Evolutionary conservation across 2,113 vertebrate genomes (phyloP), one percentile per base, ranked within the genome.

Genomic region (Brevimyrus niger): DNA sequence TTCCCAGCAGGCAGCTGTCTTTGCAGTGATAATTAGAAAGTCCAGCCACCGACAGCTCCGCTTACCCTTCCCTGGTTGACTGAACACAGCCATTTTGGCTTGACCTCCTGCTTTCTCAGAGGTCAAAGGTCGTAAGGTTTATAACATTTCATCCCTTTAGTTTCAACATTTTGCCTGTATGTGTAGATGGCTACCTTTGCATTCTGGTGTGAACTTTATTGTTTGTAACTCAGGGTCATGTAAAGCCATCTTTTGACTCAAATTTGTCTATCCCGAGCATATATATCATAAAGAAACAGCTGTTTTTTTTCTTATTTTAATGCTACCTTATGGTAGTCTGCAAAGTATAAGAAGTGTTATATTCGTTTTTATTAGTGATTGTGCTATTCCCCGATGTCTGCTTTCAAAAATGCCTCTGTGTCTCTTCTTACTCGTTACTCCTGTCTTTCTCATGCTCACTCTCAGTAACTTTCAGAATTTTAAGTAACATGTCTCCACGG

Each of bases 1-100:
- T 19, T 51, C 27, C 46, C 46, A 48, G 46, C 46, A 50, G 65
- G 61, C 87, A 88, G 61, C 87, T 88, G 87, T 65, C 27, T 80
- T 76, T 65, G 47, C 19, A 21, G n/a, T 35, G 61, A 50, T 88
- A 88, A 88, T 88, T 88, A 88, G 65, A 88, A 88, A 88, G 87
- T 7, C 87, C 44, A 65, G n/a, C 47, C 7, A 38, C 27, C 17
- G 47, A 47, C 73, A 42, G 35, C 61, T 76, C n/a, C 31, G 27
- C 44, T 86, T 86, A 48, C 10, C n/a, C 61, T 73, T 27, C n/a
- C 46, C 44, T 51, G 44, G 27, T 46, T 48, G 73, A 51, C 69
- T 51, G 87, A 76, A 46, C 87, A 48, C 8, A 44, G 87, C 58
- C 38, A 86, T n/a, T 15, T 88, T 46, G 42, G 58, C n/a, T 48